A percentile compares a stretch with the other conserved stretches of the same genome.
Evolutionary conservation across 2,888 invertebrate genomes (phyloP).

Genomic region (Perdita meconis): DNA sequence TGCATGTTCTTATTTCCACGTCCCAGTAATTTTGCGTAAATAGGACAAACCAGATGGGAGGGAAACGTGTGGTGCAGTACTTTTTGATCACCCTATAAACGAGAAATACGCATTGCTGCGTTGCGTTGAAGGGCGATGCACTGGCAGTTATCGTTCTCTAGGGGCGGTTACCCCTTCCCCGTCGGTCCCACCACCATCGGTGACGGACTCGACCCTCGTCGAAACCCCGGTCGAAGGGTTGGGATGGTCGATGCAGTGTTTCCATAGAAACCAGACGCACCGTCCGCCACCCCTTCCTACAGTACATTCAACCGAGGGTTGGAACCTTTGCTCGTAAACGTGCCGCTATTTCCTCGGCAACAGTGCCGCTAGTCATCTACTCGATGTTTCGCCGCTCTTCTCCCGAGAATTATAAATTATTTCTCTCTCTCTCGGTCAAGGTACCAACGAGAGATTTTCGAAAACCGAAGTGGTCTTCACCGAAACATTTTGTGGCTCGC

Average conservation of each 20-base stretch:
- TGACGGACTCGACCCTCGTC: slow-evolving; percentile 74
- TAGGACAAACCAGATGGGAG: no score
- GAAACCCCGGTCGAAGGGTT: slow-evolving; percentile 78
- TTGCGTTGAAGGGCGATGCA: slow-evolving; percentile 80
- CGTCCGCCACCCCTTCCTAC: slow-evolving; percentile 86
- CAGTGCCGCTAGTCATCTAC: slow-evolving; percentile 50
- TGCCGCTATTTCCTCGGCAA: slow-evolving; percentile 60
- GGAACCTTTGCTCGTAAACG: slow-evolving; percentile 79
- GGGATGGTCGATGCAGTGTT: slow-evolving; percentile 86
- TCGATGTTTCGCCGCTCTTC: slow-evolving; percentile 32
- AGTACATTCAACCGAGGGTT: slow-evolving; percentile 82
- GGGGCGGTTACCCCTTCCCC: slow-evolving; percentile 71
- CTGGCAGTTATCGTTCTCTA: slow-evolving; percentile 74
- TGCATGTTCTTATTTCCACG: no score
- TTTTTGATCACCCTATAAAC: slow-evolving; percentile 66
- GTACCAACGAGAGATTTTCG: no score
- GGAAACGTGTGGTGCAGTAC: slow-evolving; percentile 35
- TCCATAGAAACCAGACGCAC: slow-evolving; percentile 85
- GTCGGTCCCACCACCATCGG: slow-evolving; percentile 53
- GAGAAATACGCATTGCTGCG: slow-evolving; percentile 69
- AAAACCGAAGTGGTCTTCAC: no score
- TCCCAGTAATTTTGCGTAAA: no score
- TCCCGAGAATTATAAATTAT: background rate
- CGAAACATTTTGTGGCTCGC: no score
- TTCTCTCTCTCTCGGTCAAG: background rate